Evolutionary conservation across 2,113 vertebrate species (phyloP).

Genomic region (Electrona antarctica): DNA sequence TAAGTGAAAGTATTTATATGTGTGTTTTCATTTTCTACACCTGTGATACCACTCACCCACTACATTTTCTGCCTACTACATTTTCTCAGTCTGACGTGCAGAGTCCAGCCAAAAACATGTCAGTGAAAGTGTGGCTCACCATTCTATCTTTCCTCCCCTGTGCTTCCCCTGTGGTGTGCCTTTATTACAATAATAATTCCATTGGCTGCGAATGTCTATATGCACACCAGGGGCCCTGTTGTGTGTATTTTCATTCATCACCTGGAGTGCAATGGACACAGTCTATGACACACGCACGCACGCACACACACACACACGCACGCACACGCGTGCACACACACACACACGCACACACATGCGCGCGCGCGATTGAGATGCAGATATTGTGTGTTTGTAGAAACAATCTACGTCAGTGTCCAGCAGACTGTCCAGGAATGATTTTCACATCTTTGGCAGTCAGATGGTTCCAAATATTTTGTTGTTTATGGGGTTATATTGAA

Average conservation of each 20-base stretch:
- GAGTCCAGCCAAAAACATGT: conserved; percentile 48
- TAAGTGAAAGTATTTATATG: neutral
- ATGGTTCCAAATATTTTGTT: conserved; percentile 3
- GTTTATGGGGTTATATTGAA: conserved; percentile 9
- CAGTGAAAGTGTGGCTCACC: conserved; percentile 40
- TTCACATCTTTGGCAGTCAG: conserved; percentile 5
- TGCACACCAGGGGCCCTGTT: conserved; percentile 15
- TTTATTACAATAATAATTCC: conserved; percentile 64
- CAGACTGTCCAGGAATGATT: conserved; percentile 5
- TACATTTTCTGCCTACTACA: conserved; percentile 41
- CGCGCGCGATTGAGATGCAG: conserved; percentile 1
- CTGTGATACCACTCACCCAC: conserved; percentile 34
- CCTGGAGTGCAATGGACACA: conserved; percentile 23
- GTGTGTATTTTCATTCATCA: conserved; percentile 45
- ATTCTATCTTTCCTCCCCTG: conserved; percentile 33
- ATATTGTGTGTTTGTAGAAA: conserved; percentile 21
- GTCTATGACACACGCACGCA: too few species aligned
- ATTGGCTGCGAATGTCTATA: conserved; percentile 27
- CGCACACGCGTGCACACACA: too few species aligned
- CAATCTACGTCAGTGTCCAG: conserved; percentile 16
- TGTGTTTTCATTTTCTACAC: conserved; percentile 31
- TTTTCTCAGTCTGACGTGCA: conserved; percentile 41
- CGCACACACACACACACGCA: too few species aligned
- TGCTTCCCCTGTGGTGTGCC: conserved; percentile 41
- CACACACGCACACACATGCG: too few species aligned